Percentiles rank a stretch among this genome's conserved stretches.
phyloP scores from a whole-genome alignment of 2,797 vertebrate genomes.

The Pseudotriccus pelzelni region DNA sequence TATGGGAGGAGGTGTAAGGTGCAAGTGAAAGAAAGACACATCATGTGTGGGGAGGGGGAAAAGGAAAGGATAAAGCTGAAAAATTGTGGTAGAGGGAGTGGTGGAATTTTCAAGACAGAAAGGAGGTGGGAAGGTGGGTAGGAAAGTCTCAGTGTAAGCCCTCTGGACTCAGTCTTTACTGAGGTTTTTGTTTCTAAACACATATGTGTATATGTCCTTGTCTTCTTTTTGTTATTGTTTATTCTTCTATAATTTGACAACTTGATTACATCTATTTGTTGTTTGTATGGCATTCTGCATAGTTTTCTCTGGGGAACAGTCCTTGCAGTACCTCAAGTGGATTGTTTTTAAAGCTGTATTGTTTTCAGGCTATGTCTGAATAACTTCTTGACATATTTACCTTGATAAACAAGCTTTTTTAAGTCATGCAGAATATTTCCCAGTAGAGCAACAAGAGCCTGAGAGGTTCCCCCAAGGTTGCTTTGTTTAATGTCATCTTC shows the following conservation, averaged over 20 bases:
- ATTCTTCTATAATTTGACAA: background rate
- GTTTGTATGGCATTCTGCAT: background rate
- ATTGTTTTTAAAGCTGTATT: conserved; percentile 28
- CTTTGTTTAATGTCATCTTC: conserved; percentile 50
- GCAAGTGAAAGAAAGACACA: background rate
- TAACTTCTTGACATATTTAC: conserved; percentile 44
- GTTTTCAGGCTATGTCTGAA: conserved; percentile 27
- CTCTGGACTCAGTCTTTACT: background rate
- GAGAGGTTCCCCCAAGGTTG: background rate
- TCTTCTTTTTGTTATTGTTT: background rate
- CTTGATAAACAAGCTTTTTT: conserved; percentile 38
- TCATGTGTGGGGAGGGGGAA: background rate
- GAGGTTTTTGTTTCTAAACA: background rate
- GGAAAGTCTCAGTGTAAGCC: background rate
- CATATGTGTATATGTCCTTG: background rate
- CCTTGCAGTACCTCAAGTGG: background rate
- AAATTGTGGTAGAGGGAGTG: background rate
- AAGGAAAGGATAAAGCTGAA: background rate
- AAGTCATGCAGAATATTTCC: conserved; percentile 31
- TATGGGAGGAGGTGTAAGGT: background rate
- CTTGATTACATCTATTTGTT: background rate
- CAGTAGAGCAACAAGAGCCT: background rate
- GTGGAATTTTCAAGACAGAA: background rate
- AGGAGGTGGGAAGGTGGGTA: background rate
- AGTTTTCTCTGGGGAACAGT: conserved; percentile 12